A percentile compares a stretch with the other conserved stretches of the same genome.
Evolutionary conservation across 2,888 invertebrate genomes (phyloP).

Genomic region (Drosophila antonietae): DNA sequence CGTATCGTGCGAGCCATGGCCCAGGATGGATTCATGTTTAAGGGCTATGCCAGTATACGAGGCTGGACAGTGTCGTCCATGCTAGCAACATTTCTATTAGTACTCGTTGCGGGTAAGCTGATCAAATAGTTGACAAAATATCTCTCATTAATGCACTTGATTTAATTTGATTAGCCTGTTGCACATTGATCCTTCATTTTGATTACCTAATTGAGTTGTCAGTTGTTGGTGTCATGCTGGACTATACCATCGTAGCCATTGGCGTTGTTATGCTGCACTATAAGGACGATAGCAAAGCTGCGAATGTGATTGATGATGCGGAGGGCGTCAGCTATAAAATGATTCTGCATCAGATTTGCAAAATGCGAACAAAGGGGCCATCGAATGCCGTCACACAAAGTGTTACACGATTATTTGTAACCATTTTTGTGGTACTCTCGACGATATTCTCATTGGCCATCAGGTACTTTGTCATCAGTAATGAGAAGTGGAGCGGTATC

Average conservation of each 20-base stretch:
- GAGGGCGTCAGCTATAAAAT: not conserved
- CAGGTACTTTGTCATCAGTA: no score
- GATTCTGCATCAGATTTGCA: not conserved
- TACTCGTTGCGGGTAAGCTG: not conserved
- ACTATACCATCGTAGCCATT: constrained; percentile 2
- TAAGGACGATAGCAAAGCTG: not conserved
- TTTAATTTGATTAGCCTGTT: not conserved
- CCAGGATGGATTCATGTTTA: not conserved
- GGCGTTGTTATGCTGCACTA: constrained; percentile 5
- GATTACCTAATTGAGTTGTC: not conserved
- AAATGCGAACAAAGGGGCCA: no score
- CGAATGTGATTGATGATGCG: not conserved
- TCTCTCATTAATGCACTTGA: no score
- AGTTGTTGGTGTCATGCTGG: not conserved
- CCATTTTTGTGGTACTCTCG: not conserved
- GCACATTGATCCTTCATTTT: not conserved
- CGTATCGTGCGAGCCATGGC: constrained; percentile 1
- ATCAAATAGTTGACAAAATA: not conserved
- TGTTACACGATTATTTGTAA: not conserved
- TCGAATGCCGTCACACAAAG: constrained; percentile 1
- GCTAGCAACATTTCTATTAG: not conserved
- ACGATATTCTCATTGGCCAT: not conserved
- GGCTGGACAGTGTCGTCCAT: not conserved
- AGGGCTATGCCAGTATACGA: not conserved
- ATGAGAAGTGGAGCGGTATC: not conserved